These are phyloP conservation scores for Cephus spinipes DNA, from an alignment of 2,888 invertebrate genomes.

Conservation along the genomic window DNA sequence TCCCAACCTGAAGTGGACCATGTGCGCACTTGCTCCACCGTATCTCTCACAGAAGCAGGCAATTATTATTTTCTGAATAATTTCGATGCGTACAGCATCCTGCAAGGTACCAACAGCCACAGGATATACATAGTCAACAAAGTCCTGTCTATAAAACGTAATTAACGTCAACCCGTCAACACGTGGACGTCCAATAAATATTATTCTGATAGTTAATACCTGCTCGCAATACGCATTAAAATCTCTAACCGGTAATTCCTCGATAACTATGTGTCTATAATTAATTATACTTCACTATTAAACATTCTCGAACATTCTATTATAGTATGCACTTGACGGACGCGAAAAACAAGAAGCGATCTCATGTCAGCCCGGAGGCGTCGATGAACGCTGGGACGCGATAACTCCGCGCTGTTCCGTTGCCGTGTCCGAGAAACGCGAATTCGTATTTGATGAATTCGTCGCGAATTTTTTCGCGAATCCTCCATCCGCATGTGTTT, in stretches of 20 bases:
- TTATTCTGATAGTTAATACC: not conserved
- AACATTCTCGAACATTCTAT: not conserved
- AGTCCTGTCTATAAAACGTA: not conserved
- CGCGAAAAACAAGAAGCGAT: not conserved
- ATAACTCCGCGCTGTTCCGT: not conserved
- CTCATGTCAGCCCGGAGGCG: not conserved
- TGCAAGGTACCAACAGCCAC: too few relatives aligned
- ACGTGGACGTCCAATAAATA: not conserved
- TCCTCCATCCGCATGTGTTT: too few relatives aligned
- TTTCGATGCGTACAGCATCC: not conserved
- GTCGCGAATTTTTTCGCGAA: not conserved
- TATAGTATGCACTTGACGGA: not conserved
- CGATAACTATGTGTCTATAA: not conserved
- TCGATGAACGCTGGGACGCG: not conserved
- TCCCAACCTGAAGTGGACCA: not conserved
- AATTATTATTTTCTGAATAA: slow-evolving; percentile 11
- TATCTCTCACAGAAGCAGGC: not conserved
- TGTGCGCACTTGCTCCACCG: not conserved
- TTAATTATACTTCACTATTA: not conserved
- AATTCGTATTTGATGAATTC: not conserved
- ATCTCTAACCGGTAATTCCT: not conserved
- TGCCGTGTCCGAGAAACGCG: not conserved
- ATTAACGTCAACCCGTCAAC: not conserved
- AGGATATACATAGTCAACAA: too few relatives aligned
- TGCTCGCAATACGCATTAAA: not conserved